Evolutionary conservation across 2,888 invertebrate genomes (phyloP), one percentile per base, ranked within the genome.

Genomic region (Lasioglossum calceatum): DNA sequence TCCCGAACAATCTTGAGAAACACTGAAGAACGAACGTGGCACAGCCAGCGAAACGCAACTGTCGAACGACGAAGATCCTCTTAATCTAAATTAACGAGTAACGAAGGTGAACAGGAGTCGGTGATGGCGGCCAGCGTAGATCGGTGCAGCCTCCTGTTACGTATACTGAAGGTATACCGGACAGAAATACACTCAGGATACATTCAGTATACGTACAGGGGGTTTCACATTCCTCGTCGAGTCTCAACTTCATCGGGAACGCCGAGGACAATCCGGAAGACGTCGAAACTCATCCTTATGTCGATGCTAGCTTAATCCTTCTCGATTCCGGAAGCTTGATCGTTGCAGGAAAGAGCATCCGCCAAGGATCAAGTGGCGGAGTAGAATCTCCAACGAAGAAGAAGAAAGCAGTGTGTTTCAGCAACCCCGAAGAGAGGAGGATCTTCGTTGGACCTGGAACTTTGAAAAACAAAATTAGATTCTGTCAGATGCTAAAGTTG

Each of bases 91-190:
- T 83, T 85, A 79, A 79, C 64, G 71, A 47, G 74, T 73, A 78
- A 61, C 61, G 80, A 5, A 78, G 72, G 71, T 72, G 47, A 32
- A 39, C 32, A 12, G 58, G 47, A 16, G 50, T 73, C 80, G n/a
- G 73, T 23, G 89, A 84, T 77, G 87, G 84, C 61, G 90, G 94
- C 94, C 95, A 93, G 91, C 96, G 97, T 94, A 95, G 97, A 95
- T 95, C 95, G 96, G 98, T 98, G 98, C 97, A 97, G 97, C 98
- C 98, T 98, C 98, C 98, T 98, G 98, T 98, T 98, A 99, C 98
- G 98, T 99, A 99, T 99, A 98, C 98, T 98, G 98, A 98, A 98
- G 98, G 98, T 99, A 99, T 98, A 98, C 98, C 98, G 98, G 98
- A 98, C 97, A 98, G 97, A 96, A 97, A 97, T 96, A 98, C 98